These are phyloP conservation scores for Phenganax marumi DNA, from an alignment of 92 coral and sea anemone species.

Conservation along the genomic window DNA sequence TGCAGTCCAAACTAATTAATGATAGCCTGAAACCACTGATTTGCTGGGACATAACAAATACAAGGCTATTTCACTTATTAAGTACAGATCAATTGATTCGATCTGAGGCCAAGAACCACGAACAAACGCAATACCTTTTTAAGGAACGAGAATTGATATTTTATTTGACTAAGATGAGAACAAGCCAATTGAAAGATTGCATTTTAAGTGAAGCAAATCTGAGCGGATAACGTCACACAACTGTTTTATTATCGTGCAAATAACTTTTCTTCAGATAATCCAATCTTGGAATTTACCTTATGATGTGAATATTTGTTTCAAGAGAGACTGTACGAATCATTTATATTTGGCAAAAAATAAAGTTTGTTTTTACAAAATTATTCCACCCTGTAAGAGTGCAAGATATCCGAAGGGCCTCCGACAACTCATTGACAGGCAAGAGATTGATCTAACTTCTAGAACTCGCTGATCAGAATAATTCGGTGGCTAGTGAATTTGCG, in stretches of 20 bases:
- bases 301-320: not conserved
- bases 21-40: conserved; percentile 8
- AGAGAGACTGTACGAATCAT: not conserved
- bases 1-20: not conserved
- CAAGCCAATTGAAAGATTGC: conserved; percentile 6
- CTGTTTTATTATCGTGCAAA: not conserved
- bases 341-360: too few relatives aligned
- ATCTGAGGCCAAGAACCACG: conserved; percentile 20
- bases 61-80: conserved; percentile 21
- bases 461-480: too few relatives aligned
- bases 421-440: too few relatives aligned
- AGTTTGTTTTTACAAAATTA: too few relatives aligned
- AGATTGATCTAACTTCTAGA: too few relatives aligned
- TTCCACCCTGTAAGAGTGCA: too few relatives aligned
- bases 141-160: conserved; percentile 31
- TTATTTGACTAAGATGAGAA: conserved; percentile 29
- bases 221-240: not conserved
- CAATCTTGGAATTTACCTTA: not conserved
- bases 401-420: too few relatives aligned
- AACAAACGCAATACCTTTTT: conserved; percentile 34
- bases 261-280: not conserved
- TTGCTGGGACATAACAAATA: conserved; percentile 28
- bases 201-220: not conserved
- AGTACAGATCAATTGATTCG: not conserved
- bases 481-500: too few relatives aligned